Evolutionary conservation across 2,888 invertebrate species (phyloP), one percentile per base, ranked within the genome.

Genomic region (Pheosia tremula): DNA sequence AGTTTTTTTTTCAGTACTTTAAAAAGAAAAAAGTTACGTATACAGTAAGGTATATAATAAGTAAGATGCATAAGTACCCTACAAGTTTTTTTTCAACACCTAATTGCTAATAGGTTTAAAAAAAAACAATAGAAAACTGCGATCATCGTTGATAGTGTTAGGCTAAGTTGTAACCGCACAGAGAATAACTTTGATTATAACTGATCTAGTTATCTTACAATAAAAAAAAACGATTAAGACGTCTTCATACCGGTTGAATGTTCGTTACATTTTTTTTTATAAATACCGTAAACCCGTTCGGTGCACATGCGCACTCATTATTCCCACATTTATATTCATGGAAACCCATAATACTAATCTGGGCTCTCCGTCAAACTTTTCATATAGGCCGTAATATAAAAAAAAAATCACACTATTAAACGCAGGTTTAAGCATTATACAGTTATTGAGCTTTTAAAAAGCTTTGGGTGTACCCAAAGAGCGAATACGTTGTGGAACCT

Each of bases 311-410:
- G 68, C 63, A 62, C 67, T 77, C 62, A 67, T 70, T 75, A 67
- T 57, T 37, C 64, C 61, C 49, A 75, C 72, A 74, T 80, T 71
- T 68, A 66, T 75, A 78, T 78, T 76, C 78, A 79, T 75, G 69
- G 74, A 75, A 71, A 76, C 64, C 56, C 37, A 59, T 64, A 56
- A 58, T 60, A 53, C 24, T 68, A 68, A 75, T 66, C 68, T 69
- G 52, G 59, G 65, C 61, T 61, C 43, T 59, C 43, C 60, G 63
- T 62, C 62, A 58, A 52, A 43, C 41, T 53, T 36, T 37, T 36
- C 52, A 37, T 36, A 53, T 37, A 5, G 37, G 37, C 53, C 10
- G 53, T 37, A 37, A 50, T 50, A 50, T 50, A 24, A 24, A 24
- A 50, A 50, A n/a, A n/a, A 5, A 47, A 47, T n/a, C n/a, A 47